phyloP scores from a whole-genome alignment of 2,113 vertebrate species.

The Glareola pratincola region DNA sequence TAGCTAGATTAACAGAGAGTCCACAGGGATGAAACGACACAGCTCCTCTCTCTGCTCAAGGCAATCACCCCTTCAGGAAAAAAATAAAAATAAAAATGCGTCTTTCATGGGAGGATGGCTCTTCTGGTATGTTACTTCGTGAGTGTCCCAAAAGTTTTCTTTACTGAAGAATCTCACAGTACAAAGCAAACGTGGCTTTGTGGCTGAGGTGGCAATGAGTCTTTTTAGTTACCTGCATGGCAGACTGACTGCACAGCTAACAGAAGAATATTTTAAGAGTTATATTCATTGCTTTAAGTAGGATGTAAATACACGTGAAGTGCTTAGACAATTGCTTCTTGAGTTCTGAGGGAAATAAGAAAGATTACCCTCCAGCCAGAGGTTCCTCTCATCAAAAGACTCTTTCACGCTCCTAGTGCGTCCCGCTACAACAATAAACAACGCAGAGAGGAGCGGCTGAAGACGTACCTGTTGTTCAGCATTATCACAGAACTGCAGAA shows the following conservation, averaged over 20 bases:
- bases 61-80: not conserved
- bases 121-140: not conserved
- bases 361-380: not conserved
- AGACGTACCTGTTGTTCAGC: not conserved
- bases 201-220: not conserved
- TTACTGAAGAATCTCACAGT: not conserved
- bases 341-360: not conserved
- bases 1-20: not conserved
- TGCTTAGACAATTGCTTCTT: not conserved
- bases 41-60: not conserved
- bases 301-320: not conserved
- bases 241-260: not conserved
- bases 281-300: not conserved
- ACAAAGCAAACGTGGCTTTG: not conserved
- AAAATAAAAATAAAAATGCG: not conserved
- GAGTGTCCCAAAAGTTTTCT: not conserved
- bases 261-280: not conserved
- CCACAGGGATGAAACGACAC: not conserved
- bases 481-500: not conserved
- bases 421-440: not conserved
- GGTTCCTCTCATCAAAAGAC: not conserved
- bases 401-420: rapidly evolving
- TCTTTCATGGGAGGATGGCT: not conserved
- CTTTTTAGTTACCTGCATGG: not conserved
- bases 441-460: not conserved